Evolutionary conservation across 2,113 vertebrate species (phyloP).

Genomic region (Jaculus jaculus): DNA sequence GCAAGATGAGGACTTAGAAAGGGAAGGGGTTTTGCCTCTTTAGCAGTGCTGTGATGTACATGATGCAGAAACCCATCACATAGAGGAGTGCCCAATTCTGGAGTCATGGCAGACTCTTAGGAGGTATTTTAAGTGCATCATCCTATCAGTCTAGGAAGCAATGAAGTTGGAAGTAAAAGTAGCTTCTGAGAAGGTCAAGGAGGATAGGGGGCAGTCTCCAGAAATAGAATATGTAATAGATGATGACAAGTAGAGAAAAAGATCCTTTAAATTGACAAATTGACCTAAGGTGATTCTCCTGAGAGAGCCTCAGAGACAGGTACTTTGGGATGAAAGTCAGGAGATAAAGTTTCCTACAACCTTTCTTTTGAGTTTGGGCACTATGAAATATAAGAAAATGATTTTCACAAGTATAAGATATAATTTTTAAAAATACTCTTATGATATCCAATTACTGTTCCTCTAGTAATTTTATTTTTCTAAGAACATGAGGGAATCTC

Average conservation of each 20-base stretch:
- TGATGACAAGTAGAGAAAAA: not conserved
- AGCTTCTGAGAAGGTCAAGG: not conserved
- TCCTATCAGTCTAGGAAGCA: not conserved
- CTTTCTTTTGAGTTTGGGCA: not conserved
- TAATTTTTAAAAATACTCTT: not conserved
- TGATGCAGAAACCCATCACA: not conserved
- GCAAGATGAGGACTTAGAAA: no score
- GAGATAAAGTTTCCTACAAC: not conserved
- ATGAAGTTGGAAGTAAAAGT: not conserved
- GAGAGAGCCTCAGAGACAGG: not conserved
- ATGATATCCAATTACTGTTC: not conserved
- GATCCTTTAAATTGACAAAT: not conserved
- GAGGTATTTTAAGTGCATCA: not conserved
- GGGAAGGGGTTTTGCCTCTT: not conserved
- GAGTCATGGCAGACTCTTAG: not conserved
- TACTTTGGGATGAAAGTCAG: not conserved
- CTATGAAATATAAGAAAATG: not conserved
- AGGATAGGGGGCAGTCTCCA: not conserved
- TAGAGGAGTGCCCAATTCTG: not conserved
- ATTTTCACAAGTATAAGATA: not conserved
- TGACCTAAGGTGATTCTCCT: not conserved
- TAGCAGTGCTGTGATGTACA: not conserved
- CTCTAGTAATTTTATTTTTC: not conserved
- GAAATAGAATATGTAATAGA: not conserved
- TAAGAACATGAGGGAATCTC: not conserved